Evolutionary conservation across 2,797 vertebrate genomes (phyloP).

Genomic region (Bovichtus diacanthus): DNA sequence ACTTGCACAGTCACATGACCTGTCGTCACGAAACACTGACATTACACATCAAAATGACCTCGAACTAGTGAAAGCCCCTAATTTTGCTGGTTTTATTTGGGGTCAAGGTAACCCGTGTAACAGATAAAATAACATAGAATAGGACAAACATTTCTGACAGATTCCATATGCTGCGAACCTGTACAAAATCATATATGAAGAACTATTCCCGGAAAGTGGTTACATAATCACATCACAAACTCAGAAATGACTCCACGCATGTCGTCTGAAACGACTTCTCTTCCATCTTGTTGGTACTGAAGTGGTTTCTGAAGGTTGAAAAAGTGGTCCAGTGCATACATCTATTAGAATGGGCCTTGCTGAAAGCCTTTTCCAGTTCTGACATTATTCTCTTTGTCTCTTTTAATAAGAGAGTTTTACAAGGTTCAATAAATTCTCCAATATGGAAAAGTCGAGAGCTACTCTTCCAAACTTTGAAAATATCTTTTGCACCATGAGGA

Average conservation of each 20-base stretch:
- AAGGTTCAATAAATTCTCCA: conserved; percentile 69
- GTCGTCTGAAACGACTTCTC: conserved; percentile 7
- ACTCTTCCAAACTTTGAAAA: conserved; percentile 41
- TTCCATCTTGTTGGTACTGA: neutral
- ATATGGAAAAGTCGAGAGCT: conserved; percentile 73
- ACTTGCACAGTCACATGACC: neutral
- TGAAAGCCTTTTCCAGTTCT: conserved; percentile 45
- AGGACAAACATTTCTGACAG: neutral
- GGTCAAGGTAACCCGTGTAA: neutral
- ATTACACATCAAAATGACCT: neutral
- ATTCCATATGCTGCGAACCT: too few relatives aligned
- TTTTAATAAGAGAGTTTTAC: conserved; percentile 59
- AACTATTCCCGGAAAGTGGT: neutral
- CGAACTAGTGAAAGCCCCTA: neutral
- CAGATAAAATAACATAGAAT: neutral
- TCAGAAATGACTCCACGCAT: neutral
- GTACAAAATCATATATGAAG: too few relatives aligned
- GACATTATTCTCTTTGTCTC: conserved; percentile 23
- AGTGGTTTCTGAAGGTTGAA: conserved; percentile 23
- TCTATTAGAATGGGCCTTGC: conserved; percentile 11
- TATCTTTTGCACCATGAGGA: neutral
- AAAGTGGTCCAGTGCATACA: conserved; percentile 62
- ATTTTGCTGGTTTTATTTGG: neutral
- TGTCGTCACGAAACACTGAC: neutral
- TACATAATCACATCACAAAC: neutral